Evolutionary conservation across 2,113 vertebrate species (phyloP), one percentile per base, ranked within the genome.

Genomic region (Ictalurus punctatus): DNA sequence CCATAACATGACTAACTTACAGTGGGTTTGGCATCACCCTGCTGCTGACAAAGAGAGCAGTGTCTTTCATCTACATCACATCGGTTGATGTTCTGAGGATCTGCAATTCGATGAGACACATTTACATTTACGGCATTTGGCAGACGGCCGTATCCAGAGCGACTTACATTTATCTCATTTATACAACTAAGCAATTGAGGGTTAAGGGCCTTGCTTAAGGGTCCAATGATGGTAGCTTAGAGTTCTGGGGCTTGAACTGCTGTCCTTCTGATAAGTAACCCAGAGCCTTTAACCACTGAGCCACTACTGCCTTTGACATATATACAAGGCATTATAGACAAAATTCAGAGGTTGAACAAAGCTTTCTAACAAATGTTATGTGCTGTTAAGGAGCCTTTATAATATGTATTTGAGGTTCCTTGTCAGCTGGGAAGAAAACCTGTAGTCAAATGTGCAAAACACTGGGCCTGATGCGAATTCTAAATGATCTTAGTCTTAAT

Each of bases 21-120:
- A 89, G 94, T 95, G 6, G 97, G 96, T 87, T 95, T 94, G 0
- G 94, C 95, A 52, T 98, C 97, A 63, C 97, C 97, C 25, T 93
- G 95, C 58, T 96, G 96, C 76, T 97, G 97, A 86, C 97, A 98
- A 27, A 98, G 93, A 0, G 95, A 95, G 90, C 97, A 98, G 90
- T 97, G 97, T 7, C 97, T 95, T 84, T 92, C 81, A 90, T 98
- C 97, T 85, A 65, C n/a, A 34, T 27, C 48, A 44, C 34, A 73
- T 2, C 1, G 30, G 40, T 17, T 94, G 85, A 81, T 40, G 67
- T 83, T 65, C 93, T 78, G 79, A 91, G 92, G 5, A 92, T 92
- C 79, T 94, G 87, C 27, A 44, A 5, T n/a, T 92, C 89, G 67
- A 34, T 14, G 13, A n/a, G 44, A 85, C 13, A 76, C 40, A 48